These are phyloP conservation scores for Emydocephalus ijimae DNA, from an alignment of 2,113 vertebrate species.

Conservation along the genomic window DNA sequence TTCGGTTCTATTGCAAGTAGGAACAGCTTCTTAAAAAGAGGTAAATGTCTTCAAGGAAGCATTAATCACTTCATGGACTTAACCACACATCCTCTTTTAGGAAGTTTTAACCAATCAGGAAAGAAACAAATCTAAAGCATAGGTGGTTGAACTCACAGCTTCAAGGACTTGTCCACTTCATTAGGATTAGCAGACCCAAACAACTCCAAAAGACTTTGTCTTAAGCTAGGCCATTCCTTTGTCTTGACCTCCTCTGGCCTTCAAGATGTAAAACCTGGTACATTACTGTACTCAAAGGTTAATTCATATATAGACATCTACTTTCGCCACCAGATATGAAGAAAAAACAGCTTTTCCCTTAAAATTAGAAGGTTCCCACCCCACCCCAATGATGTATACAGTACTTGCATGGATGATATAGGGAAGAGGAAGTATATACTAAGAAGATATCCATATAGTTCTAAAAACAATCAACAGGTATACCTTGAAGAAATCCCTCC, in stretches of 20 bases:
- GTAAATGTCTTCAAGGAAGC: neutral
- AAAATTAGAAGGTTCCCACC: neutral
- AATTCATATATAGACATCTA: neutral
- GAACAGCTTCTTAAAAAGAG: neutral
- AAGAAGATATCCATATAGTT: neutral
- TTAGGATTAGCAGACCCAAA: neutral
- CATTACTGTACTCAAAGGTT: neutral
- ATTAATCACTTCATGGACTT: neutral
- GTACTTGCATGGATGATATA: neutral
- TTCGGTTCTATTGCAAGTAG: neutral
- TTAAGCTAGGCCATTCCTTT: neutral
- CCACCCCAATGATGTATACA: neutral
- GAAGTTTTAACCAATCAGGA: neutral
- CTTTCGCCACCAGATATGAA: neutral
- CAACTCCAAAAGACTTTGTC: neutral
- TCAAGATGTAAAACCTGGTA: neutral
- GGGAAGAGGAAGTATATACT: neutral
- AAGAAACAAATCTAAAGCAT: neutral
- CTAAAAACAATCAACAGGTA: neutral
- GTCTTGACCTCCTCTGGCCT: neutral
- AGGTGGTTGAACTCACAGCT: neutral
- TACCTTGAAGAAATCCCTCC: slow-evolving; percentile 74
- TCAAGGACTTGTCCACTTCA: neutral
- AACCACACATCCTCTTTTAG: neutral
- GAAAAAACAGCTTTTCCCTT: neutral